Evolutionary conservation across 92 coral and sea anemone species (phyloP).

Genomic region (Desmophyllum pertusum): DNA sequence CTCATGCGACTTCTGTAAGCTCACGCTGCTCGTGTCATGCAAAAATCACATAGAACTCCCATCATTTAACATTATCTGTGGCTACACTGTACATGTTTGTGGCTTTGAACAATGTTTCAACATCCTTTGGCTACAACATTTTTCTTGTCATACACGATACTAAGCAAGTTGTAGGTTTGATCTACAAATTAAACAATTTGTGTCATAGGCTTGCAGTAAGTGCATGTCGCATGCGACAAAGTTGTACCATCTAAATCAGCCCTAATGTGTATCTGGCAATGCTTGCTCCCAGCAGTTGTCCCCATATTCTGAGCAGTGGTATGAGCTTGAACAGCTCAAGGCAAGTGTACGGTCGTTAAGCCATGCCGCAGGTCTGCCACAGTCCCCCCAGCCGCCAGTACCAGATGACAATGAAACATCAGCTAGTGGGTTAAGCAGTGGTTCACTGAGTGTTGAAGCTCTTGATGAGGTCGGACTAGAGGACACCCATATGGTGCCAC

Average conservation of each 20-base stretch:
- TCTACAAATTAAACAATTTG: too few relatives aligned
- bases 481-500: not conserved
- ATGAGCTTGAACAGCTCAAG: constrained; percentile 79
- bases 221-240: too few relatives aligned
- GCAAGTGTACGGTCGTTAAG: constrained; percentile 79
- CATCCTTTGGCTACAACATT: too few relatives aligned
- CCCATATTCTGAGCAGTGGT: constrained; percentile 85
- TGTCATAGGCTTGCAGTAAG: too few relatives aligned
- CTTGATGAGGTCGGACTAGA: constrained; percentile 22
- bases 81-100: not conserved
- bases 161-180: too few relatives aligned
- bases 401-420: constrained; percentile 8
- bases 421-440: constrained; percentile 38
- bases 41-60: too few relatives aligned
- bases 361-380: constrained; percentile 54
- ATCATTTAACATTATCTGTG: too few relatives aligned
- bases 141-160: too few relatives aligned
- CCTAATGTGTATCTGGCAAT: not conserved
- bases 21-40: too few relatives aligned
- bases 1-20: too few relatives aligned
- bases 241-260: too few relatives aligned
- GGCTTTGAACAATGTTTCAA: too few relatives aligned
- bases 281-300: constrained; percentile 9
- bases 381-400: constrained; percentile 50
- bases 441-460: constrained; percentile 42